Evolutionary conservation across 2,113 vertebrate genomes (phyloP).

Genomic region (Manacus vitellinus): DNA sequence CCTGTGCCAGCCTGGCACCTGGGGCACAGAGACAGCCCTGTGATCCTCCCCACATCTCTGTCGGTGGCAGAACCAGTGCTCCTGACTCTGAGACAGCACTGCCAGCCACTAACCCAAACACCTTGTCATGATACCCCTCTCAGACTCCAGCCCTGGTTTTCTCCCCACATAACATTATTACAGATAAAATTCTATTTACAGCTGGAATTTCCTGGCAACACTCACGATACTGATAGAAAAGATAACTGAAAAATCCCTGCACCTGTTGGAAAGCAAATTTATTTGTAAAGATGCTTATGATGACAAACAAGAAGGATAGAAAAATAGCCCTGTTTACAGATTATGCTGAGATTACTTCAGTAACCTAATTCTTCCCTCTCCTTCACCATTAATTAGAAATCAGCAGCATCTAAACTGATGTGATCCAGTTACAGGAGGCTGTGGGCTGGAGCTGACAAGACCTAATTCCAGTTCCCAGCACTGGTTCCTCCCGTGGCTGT

Average conservation of each 20-base stretch:
- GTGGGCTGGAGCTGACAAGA: not conserved
- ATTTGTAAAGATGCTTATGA: not conserved
- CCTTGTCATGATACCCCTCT: not conserved
- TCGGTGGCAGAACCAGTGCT: not conserved
- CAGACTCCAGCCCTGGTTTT: not conserved
- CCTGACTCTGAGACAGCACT: not conserved
- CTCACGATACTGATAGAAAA: not conserved
- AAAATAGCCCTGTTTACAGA: not conserved
- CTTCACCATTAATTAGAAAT: not conserved
- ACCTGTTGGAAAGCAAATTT: not conserved
- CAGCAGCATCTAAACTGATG: not conserved
- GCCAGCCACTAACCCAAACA: not conserved
- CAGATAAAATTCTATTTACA: not conserved
- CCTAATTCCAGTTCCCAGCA: not conserved
- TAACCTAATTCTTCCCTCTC: not conserved
- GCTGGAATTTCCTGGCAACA: not conserved
- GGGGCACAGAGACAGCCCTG: not conserved
- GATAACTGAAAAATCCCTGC: not conserved
- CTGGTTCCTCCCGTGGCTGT: not conserved
- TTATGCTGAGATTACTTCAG: not conserved
- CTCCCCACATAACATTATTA: accelerated
- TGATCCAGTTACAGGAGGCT: not conserved
- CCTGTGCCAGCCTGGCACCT: accelerated
- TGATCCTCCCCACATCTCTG: accelerated
- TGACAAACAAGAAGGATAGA: not conserved